phyloP scores from a whole-genome alignment of 2,113 vertebrate genomes.

The Phocoena phocoena region DNA sequence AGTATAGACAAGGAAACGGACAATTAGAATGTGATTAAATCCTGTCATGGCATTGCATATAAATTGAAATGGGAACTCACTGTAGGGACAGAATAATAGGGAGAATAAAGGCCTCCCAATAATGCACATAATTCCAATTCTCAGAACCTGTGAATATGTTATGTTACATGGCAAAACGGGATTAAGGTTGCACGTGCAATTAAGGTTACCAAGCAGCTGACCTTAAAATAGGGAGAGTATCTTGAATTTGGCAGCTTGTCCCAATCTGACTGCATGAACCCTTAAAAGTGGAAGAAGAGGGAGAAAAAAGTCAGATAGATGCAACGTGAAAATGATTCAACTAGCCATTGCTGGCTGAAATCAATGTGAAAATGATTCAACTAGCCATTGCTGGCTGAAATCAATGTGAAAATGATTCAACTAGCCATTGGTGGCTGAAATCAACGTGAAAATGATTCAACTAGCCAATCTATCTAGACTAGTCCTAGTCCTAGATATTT shows the following conservation, averaged over 20 bases:
- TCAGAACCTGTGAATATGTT: not conserved
- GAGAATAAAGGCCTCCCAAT: not conserved
- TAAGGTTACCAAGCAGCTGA: not conserved
- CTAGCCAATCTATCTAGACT: not conserved
- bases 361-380: not conserved
- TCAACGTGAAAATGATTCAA: not conserved
- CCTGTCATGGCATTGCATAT: not conserved
- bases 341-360: too few species aligned
- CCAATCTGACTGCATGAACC: not conserved
- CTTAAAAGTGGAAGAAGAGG: not conserved
- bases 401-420: not conserved
- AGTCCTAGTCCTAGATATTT: not conserved
- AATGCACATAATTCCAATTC: not conserved
- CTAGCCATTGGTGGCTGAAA: too few species aligned
- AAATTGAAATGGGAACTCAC: not conserved
- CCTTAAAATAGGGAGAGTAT: not conserved
- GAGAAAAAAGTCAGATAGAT: not conserved
- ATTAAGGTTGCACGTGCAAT: not conserved
- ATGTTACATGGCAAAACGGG: not conserved
- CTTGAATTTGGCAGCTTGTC: not conserved
- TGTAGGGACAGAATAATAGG: not conserved
- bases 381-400: too few species aligned
- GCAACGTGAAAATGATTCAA: rapidly evolving
- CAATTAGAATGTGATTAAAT: not conserved
- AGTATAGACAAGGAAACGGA: not conserved